Percentiles rank a stretch among this genome's conserved stretches.
phyloP scores from a whole-genome alignment of 2,888 invertebrate species.

The Tupiocoris notatus region DNA sequence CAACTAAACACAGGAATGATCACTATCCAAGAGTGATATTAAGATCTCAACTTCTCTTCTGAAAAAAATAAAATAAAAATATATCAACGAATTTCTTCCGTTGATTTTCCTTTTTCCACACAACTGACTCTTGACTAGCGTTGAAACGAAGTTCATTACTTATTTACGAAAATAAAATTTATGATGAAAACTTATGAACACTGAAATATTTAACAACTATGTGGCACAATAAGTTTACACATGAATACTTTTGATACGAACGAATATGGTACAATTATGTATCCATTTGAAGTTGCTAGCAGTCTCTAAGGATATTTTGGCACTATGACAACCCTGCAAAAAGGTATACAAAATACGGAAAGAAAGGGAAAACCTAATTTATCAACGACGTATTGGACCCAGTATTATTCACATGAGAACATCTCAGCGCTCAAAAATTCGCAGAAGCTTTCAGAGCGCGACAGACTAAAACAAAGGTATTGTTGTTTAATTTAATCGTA shows the following conservation, averaged over 20 bases:
- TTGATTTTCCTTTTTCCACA: too few relatives aligned
- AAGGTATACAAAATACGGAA: not conserved
- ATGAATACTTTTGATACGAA: not conserved
- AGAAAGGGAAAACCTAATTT: not conserved
- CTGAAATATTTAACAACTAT: not conserved
- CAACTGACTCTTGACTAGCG: too few relatives aligned
- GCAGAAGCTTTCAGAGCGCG: not conserved
- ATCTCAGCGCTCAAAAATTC: not conserved
- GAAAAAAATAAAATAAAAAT: too few relatives aligned
- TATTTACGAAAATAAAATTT: too few relatives aligned
- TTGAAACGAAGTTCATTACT: too few relatives aligned
- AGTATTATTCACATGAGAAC: constrained; percentile 25
- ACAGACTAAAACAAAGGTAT: not conserved
- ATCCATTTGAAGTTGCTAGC: not conserved
- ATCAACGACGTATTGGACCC: constrained; percentile 23
- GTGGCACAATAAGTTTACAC: not conserved
- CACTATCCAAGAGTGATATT: too few relatives aligned
- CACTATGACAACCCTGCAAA: constrained; percentile 7
- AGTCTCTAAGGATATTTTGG: constrained; percentile 9
- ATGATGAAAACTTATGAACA: too few relatives aligned
- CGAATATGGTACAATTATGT: not conserved
- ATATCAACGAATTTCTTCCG: too few relatives aligned
- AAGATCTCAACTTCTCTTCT: too few relatives aligned
- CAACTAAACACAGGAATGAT: too few relatives aligned
- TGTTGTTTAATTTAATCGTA: too few relatives aligned